Evolutionary conservation across 1,140 invertebrate species (phyloP).

Genomic region (Pollicipes pollicipes): DNA sequence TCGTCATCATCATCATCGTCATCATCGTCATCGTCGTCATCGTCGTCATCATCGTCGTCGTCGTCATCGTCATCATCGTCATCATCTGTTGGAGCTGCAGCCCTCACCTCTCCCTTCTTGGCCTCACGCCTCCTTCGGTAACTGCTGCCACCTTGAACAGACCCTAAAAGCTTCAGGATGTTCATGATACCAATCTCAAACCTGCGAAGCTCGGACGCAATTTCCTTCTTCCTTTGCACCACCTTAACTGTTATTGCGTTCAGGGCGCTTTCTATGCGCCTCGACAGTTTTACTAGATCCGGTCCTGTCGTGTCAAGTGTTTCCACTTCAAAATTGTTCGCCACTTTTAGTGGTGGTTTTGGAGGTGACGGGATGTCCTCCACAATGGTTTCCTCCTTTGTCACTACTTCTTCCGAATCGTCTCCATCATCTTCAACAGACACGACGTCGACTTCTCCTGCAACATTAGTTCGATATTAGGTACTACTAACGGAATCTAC

Average conservation of each 20-base stretch:
- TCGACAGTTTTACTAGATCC: not conserved
- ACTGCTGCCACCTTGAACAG: not conserved
- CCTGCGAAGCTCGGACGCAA: not conserved
- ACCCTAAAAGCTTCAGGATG: not conserved
- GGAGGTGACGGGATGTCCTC: not conserved
- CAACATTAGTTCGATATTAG: no score
- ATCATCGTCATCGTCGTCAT: conserved; percentile 9
- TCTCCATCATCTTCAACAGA: not conserved
- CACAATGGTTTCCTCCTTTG: not conserved
- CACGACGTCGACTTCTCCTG: not conserved
- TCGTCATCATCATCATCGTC: conserved; percentile 8
- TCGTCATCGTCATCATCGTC: conserved; percentile 6
- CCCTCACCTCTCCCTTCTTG: not conserved
- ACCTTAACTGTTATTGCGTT: not conserved
- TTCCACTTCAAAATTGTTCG: not conserved
- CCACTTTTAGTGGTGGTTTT: not conserved
- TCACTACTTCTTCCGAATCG: not conserved
- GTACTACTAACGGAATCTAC: not conserved
- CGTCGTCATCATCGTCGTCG: conserved; percentile 6
- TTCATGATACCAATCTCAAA: not conserved
- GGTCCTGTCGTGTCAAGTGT: not conserved
- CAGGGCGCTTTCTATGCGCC: not conserved
- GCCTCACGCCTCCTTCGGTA: not conserved
- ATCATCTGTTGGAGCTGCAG: not conserved
- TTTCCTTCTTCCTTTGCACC: not conserved